phyloP scores from a whole-genome alignment of 2,888 invertebrate genomes.

The Pollenia labialis region DNA sequence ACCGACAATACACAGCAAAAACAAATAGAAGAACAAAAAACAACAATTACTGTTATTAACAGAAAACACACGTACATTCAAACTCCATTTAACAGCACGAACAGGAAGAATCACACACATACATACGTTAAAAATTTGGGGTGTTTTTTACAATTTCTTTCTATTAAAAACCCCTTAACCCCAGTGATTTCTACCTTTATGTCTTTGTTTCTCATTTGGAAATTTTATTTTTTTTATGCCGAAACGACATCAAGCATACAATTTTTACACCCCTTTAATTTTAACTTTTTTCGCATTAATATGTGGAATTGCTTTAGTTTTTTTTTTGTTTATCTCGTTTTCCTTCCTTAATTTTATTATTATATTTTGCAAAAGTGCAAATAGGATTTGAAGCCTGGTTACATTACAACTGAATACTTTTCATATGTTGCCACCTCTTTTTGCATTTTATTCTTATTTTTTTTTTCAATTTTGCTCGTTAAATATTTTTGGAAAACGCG shows the following conservation, averaged over 20 bases:
- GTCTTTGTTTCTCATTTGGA: constrained; percentile 41
- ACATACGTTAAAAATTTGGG: constrained; percentile 15
- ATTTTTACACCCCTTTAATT: constrained; percentile 52
- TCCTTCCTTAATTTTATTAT: constrained; percentile 36
- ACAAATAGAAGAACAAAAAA: constrained; percentile 56
- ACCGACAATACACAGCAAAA: constrained; percentile 46
- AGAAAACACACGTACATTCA: constrained; percentile 26
- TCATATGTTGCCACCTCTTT: constrained; percentile 48
- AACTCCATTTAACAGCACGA: background rate
- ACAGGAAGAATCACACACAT: background rate
- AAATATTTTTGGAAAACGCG: background rate
- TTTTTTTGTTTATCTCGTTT: background rate
- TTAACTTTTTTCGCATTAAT: constrained; percentile 37
- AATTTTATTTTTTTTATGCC: constrained; percentile 11
- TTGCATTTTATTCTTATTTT: background rate
- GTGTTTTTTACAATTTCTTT: constrained; percentile 56
- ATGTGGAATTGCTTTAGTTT: constrained; percentile 43
- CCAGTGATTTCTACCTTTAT: constrained; percentile 44
- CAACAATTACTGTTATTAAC: constrained; percentile 72
- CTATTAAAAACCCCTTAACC: constrained; percentile 57
- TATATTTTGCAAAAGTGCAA: constrained; percentile 58
- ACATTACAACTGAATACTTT: constrained; percentile 49
- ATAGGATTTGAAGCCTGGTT: constrained; percentile 56
- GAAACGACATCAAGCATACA: background rate
- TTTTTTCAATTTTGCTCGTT: background rate